Conservation (phyloP, 2,113 vertebrate species). For the Tautogolabrus adspersus region DNA sequence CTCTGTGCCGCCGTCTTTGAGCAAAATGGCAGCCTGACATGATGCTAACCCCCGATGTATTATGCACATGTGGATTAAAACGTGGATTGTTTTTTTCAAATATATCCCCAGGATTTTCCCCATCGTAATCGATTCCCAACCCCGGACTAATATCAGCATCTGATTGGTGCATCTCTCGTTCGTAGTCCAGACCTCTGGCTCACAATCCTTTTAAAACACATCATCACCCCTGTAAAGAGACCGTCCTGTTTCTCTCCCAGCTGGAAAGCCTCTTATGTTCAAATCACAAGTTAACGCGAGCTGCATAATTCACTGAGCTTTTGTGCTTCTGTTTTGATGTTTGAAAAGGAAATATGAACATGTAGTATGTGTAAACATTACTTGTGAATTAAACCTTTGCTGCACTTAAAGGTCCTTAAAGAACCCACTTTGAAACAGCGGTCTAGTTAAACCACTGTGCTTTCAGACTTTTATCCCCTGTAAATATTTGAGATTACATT, state of each 20-base stretch:
- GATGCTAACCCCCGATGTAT: too few relatives aligned
- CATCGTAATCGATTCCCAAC: not conserved
- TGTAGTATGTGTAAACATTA: not conserved
- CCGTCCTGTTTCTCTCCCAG: not conserved
- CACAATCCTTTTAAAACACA: not conserved
- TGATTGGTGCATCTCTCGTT: not conserved
- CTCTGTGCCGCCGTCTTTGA: too few relatives aligned
- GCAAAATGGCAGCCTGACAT: too few relatives aligned
- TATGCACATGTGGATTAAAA: too few relatives aligned
- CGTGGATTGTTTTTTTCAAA: too few relatives aligned
- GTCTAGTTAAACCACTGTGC: not conserved
- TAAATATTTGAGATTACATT: slow-evolving; percentile 6
- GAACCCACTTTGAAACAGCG: not conserved
- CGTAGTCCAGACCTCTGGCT: not conserved
- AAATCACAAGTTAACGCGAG: not conserved
- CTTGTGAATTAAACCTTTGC: not conserved
- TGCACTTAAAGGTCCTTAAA: not conserved
- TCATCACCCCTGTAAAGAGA: not conserved
- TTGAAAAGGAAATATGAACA: not conserved
- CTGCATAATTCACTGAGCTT: not conserved
- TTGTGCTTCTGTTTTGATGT: slow-evolving; percentile 1
- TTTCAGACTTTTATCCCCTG: not conserved
- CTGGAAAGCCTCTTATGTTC: not conserved
- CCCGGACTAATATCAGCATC: not conserved
- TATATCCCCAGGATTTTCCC: too few relatives aligned